Evolutionary conservation across 2,113 vertebrate species (phyloP), one percentile per base, ranked within the genome.

Genomic region (Proterorhinus semilunaris): DNA sequence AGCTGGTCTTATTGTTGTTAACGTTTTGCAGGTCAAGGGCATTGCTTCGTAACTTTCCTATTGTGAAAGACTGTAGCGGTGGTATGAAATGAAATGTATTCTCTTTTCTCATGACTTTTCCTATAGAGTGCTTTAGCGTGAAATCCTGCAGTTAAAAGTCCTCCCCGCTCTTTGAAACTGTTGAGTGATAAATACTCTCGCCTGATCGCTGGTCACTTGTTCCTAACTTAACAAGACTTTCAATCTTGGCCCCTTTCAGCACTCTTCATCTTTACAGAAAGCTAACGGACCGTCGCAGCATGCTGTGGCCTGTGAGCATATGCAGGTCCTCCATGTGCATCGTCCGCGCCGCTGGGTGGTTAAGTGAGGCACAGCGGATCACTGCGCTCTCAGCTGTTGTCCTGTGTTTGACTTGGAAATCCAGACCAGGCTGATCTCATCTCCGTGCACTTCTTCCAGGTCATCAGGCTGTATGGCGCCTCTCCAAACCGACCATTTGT

Each of bases 381-480:
- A 83, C 81, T 83, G 77, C 78, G 81, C 71, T 54, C 80, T 87
- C 83, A 75, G 83, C 83, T 83, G 81, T 81, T 81, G 83, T 83
- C 72, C 66, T 82, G 70, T 85, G 75, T 82, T 92, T 88, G 65
- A 82, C 86, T 88, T 90, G 88, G 83, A 86, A 81, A 75, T 82
- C 55, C 71, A 69, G 74, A 59, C 81, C 85, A 77, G 57, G 62
- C 78, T 90, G 86, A 91, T 83, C 76, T 92, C 89, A 90, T 89
- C 72, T 75, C 72, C 55, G 27, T 62, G 70, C 70, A 86, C 71
- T 88, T 86, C 74, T 73, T 87, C 71, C 68, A 66, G 87, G 85
- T 81, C 76, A 72, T 69, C 66, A 65, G 85, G 74, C 75, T 76
- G 53, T 52, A 63, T 43, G 4, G 62, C 86, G 72, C 68, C 76